Base-by-base conservation (phyloP, 2,797 vertebrate genomes). In the Crocodylus rhombifer region DNA sequence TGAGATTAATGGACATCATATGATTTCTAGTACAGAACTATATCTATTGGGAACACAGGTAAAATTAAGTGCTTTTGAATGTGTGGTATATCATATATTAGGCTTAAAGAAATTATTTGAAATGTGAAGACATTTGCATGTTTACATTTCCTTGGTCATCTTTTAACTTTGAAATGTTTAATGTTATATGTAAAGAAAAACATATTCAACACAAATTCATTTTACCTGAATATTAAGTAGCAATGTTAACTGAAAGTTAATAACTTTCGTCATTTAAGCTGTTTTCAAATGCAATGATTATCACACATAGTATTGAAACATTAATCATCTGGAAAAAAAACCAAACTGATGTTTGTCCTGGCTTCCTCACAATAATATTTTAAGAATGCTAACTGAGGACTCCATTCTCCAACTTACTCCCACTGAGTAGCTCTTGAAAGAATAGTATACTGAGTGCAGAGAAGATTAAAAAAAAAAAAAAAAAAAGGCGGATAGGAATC, bases 391-490 rank as follows among this genome's bases (percentile, higher is more conserved):
- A 5, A 30, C 13, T 74, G 80, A 84, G 25, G 82, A 42, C 8
- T 77, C 15, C 25, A 6, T 5, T 82, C 82, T 69, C 73, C 33
- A 30, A 25, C 67, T 74, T 82, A 60, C 1, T 36, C 7, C 36
- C 21, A 25, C 9, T 55, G 2, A 0, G 2, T 75, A 56, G 61
- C 67, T 5, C 58, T 87, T 86, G 14, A 0, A 2, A 55, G 16
- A 82, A 36, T 5, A 88, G 7, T 14, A 28, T 93, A 12, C 15
- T 67, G 63, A 82, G 58, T 42, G 26, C 20, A 82, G 65, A 69
- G 63, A 18, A 77, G 87, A 1, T 64, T 84, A 84, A 30, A 30
- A 90, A 63, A 0, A n/a, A 86, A 84, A 86, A 84, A 90, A 63
- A 0, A n/a, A 80, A 82, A 25, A 90, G 42, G 42, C 64, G 1